Base-by-base conservation (phyloP, 2,113 vertebrate species). In the Lophius piscatorius region DNA sequence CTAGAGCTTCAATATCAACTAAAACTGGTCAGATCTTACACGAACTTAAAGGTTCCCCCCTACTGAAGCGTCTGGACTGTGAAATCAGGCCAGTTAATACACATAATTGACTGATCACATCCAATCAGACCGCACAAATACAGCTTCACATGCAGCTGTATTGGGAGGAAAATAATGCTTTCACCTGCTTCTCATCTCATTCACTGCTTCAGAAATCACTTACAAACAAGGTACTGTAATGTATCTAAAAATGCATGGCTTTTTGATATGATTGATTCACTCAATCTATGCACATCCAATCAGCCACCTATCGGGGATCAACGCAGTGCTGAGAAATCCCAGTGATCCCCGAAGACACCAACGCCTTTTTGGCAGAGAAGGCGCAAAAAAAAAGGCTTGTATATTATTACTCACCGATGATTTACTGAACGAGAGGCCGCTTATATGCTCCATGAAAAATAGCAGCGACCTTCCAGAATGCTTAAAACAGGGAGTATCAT, bases 361-460 rank as follows among this genome's bases (percentile, higher is more conserved):
- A 86, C 85, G 81, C 86, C 84, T 89, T 85, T 77, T n/a, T 65
- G 20, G 39, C 33, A 52, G 12, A 50, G 49, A 22, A 56, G 29
- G 18, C 16, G 29, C 5, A 5, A 11, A 6, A n/a, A 38, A 51
- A 46, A 22, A 2, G 33, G 44, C 9, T n/a, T 20, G 33, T 33
- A 9, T 35, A n/a, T 35, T 46, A 34, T 56, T 12, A n/a, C 18
- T 45, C 38, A 11, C 54, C 44, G 26, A n/a, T n/a, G n/a, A n/a
- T n/a, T n/a, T n/a, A 18, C 35, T 23, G 9, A 4, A n/a, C 1
- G 8, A 35, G 2, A 3, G 9, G 2, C 6, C 1, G 2, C 6
- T 1, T 1, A 21, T 9, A 31, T 31, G 29, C 14, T 16, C 4
- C 21, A 10, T n/a, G 16, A 13, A 14, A n/a, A 22, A 28, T 49